A percentile compares a stretch with the other conserved stretches of the same genome.
Conservation (phyloP, 2,797 vertebrate species). For the Discoglossus pictus region DNA sequence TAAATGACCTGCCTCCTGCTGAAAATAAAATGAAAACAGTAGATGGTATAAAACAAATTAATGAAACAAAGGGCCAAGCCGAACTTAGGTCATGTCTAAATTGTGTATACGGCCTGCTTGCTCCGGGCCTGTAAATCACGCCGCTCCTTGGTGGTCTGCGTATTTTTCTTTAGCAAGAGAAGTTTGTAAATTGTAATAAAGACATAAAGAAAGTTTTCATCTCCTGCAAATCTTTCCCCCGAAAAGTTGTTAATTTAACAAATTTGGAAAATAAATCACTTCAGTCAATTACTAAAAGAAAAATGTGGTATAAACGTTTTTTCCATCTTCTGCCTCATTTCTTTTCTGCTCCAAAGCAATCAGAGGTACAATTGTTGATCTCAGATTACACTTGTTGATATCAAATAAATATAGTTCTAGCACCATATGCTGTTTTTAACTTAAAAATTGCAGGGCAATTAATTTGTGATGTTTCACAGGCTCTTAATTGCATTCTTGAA, state of each 20-base stretch:
- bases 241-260: constrained; percentile 35
- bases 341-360: constrained; percentile 1
- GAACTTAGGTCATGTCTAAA: constrained; percentile 18
- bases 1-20: constrained; percentile 18
- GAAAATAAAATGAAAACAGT: constrained; percentile 11
- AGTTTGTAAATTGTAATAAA: constrained; percentile 34
- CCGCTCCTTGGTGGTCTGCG: constrained; percentile 39
- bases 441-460: constrained; percentile 13
- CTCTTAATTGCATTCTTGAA: constrained; percentile 19
- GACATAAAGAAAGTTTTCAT: constrained; percentile 19
- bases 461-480: constrained; percentile 36
- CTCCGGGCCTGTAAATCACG: constrained; percentile 12
- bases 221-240: neutral
- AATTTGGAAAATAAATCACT: constrained; percentile 41
- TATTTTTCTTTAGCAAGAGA: constrained; percentile 1
- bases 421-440: constrained; percentile 8
- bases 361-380: neutral
- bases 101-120: constrained; percentile 19
- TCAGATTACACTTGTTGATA: constrained; percentile 19
- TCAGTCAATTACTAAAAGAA: constrained; percentile 15
- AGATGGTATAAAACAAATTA: constrained; percentile 24
- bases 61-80: constrained; percentile 4
- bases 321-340: neutral
- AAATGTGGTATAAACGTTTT: constrained; percentile 4
- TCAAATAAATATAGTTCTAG: constrained; percentile 25